These are phyloP conservation scores for Agrotis clavis DNA, from an alignment of 2,888 invertebrate species.

Conservation along the genomic window DNA sequence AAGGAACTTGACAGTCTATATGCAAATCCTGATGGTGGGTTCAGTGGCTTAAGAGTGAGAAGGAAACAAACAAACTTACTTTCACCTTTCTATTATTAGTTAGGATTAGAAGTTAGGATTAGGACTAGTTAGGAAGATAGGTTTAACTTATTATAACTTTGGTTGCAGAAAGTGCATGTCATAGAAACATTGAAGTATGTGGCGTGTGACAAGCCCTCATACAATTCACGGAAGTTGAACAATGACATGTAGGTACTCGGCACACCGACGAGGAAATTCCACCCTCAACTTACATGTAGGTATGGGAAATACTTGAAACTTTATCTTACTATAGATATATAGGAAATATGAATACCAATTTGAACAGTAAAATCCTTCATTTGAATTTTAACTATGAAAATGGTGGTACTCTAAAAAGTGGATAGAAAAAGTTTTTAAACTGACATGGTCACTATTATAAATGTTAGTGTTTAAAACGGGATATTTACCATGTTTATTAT, in stretches of 20 bases:
- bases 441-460: too few relatives aligned
- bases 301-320: constrained; percentile 44
- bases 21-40: too few relatives aligned
- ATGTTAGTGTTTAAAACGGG: too few relatives aligned
- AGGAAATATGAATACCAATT: constrained; percentile 15
- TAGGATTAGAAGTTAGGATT: too few relatives aligned
- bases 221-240: constrained; percentile 43
- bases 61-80: too few relatives aligned
- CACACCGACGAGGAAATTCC: constrained; percentile 32
- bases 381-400: background rate
- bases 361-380: constrained; percentile 13
- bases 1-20: too few relatives aligned
- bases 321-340: constrained; percentile 1
- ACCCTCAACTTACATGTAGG: constrained; percentile 37
- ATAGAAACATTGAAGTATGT: constrained; percentile 12
- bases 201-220: constrained; percentile 22
- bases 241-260: constrained; percentile 37
- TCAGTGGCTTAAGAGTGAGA: too few relatives aligned
- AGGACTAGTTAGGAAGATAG: too few relatives aligned
- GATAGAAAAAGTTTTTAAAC: background rate
- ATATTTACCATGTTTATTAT: too few relatives aligned
- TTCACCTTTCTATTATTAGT: too few relatives aligned
- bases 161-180: constrained; percentile 13
- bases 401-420: background rate
- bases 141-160: background rate